A percentile compares a stretch with the other conserved stretches of the same genome.
phyloP scores from a whole-genome alignment of 2,113 vertebrate species.

The Chloebia gouldiae region DNA sequence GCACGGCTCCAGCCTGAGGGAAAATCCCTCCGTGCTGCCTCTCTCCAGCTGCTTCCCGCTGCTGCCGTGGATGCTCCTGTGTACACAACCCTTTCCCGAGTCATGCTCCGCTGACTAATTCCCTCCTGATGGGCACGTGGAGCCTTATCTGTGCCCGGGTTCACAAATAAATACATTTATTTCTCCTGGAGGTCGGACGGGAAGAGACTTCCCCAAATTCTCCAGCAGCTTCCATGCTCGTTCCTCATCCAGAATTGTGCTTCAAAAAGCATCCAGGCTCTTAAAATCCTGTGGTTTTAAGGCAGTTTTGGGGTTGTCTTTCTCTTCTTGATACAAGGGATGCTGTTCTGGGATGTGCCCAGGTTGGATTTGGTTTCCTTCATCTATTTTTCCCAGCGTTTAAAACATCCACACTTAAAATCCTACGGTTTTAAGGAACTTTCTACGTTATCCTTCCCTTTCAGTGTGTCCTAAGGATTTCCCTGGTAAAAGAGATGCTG shows the following conservation, averaged over 20 bases:
- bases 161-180: neutral
- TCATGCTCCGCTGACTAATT: neutral
- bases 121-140: neutral
- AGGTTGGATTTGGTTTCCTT: neutral
- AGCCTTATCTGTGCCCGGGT: rapidly evolving
- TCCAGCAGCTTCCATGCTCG: rapidly evolving
- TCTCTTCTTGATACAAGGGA: neutral
- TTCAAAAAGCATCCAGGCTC: neutral
- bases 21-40: neutral
- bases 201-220: neutral
- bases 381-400: rapidly evolving
- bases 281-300: rapidly evolving
- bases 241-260: neutral
- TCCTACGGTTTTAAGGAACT: rapidly evolving
- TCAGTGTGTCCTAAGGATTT: neutral
- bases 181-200: neutral
- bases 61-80: neutral
- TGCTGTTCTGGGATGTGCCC: neutral
- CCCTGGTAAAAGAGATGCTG: neutral
- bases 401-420: neutral
- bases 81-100: neutral
- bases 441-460: neutral
- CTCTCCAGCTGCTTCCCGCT: neutral
- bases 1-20: neutral
- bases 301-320: neutral